These are phyloP conservation scores for Eidolon dupreanum DNA, from an alignment of 2,797 vertebrate genomes.

Conservation along the genomic window DNA sequence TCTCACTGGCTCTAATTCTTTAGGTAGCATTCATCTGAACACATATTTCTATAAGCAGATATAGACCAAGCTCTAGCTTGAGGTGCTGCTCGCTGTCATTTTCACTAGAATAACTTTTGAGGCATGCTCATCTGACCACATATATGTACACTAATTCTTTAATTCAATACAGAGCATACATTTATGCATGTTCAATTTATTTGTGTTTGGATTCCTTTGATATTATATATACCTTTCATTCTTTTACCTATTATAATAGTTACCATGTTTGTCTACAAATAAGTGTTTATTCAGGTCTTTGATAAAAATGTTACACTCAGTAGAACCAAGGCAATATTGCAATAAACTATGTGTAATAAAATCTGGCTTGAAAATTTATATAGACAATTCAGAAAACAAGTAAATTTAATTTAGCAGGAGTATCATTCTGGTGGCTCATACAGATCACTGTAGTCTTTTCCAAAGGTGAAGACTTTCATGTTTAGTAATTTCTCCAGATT, in stretches of 20 bases:
- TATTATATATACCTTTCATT: not conserved
- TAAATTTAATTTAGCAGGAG: not conserved
- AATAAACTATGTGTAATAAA: not conserved
- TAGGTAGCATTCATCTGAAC: not conserved
- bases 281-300: not conserved
- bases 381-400: not conserved
- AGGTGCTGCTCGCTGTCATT: not conserved
- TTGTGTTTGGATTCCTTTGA: not conserved
- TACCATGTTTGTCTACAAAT: not conserved
- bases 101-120: not conserved
- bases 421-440: not conserved
- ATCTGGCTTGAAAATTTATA: not conserved
- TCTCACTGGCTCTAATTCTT: not conserved
- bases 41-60: not conserved
- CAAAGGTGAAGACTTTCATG: not conserved
- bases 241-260: not conserved
- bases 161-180: not conserved
- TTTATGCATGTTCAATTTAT: not conserved
- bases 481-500: not conserved
- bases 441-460: not conserved
- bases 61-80: not conserved
- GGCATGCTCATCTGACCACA: not conserved
- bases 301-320: slow-evolving; percentile 16
- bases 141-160: not conserved
- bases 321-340: not conserved